Conservation (phyloP, 1,140 invertebrate species). For the Nymphalis io region DNA sequence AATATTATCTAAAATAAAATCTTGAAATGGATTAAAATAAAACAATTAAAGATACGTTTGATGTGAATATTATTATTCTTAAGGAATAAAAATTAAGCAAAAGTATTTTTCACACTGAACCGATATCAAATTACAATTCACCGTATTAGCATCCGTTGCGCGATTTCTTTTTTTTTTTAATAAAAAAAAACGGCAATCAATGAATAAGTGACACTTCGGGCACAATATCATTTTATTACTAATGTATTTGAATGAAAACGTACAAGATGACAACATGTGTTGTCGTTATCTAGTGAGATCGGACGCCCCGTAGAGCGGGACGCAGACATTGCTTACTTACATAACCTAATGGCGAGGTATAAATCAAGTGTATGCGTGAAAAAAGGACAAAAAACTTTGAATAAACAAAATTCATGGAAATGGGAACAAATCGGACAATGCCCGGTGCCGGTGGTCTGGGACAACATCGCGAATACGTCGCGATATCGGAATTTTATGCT, state of each 20-base stretch:
- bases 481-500: background rate
- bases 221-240: conserved; percentile 58
- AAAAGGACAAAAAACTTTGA: conserved; percentile 62
- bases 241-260: conserved; percentile 76
- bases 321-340: conserved; percentile 18
- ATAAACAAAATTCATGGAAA: conserved; percentile 78
- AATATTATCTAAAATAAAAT: too few species aligned
- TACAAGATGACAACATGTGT: conserved; percentile 79
- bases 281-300: conserved; percentile 72
- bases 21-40: background rate
- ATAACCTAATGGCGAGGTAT: conserved; percentile 74
- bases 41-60: background rate
- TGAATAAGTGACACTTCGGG: conserved; percentile 61
- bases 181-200: conserved; percentile 23
- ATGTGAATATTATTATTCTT: background rate
- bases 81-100: too few species aligned
- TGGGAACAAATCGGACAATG: conserved; percentile 72
- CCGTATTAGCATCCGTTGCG: background rate
- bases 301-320: conserved; percentile 60
- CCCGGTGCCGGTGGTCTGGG: conserved; percentile 63
- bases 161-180: too few species aligned
- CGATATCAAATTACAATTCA: background rate
- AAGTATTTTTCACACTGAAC: background rate
- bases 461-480: conserved; percentile 6
- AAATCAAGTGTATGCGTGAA: conserved; percentile 68